Evolutionary conservation across 2,797 vertebrate species (phyloP), one percentile per base, ranked within the genome.

Genomic region (Coregonus ussuriensis): DNA sequence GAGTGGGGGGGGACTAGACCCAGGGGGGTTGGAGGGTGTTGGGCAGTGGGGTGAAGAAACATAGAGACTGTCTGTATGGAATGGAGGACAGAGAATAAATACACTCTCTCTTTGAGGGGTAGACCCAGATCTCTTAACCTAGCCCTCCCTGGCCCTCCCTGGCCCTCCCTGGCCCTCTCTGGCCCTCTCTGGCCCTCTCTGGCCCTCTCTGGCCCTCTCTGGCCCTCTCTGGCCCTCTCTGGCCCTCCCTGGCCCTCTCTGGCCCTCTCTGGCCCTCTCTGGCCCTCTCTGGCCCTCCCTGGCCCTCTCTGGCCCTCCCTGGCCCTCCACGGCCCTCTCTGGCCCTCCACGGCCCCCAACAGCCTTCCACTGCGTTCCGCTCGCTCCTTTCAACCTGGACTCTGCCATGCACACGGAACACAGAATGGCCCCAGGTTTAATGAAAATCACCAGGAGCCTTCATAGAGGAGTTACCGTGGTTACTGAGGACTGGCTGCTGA

Each of bases 341-440:
- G 25, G 25, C 25, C 25, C 94, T 92, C 88, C 81, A 83, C 91
- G 25, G 25, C 51, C 11, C 52, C 52, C 52, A 53, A 89, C 91
- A 91, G 91, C 92, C 92, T 94, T 92, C 88, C 81, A 83, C 91
- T 63, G 91, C 92, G 91, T 94, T 92, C 88, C 81, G 83, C 91
- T 63, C 88, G 89, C 85, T 88, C 87, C 87, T 90, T 90, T 88
- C 88, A 89, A 90, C 89, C 83, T 74, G 88, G 89, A 91, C 88
- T 90, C 86, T 87, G 89, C 85, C 7, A 79, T 83, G 84, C 82
- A 77, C 84, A 47, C 35, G 2, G 7, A 47, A 47, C 68, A 70
- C 16, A 1, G 18, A 70, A 47, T 16, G 56, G 4, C 56, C 18
- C 56, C 82, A 85, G 88, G 87, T 84, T 89, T 85, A 86, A 80